Evolutionary conservation across 2,888 invertebrate genomes (phyloP).

Genomic region (Tillus elongatus): DNA sequence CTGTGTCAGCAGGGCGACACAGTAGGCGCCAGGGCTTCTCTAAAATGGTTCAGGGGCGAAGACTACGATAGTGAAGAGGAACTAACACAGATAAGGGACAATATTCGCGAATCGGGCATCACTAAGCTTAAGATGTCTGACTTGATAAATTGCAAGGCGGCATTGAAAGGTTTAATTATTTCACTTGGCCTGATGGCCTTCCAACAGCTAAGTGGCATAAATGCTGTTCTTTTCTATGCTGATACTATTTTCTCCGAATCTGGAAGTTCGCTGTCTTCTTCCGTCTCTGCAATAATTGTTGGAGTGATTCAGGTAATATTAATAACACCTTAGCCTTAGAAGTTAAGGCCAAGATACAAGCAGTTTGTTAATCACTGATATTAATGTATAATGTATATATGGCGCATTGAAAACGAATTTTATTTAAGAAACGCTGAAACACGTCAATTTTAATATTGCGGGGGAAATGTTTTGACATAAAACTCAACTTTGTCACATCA

Average conservation of each 20-base stretch:
- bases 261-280: conserved; percentile 29
- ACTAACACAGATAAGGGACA: conserved; percentile 44
- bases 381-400: too few relatives aligned
- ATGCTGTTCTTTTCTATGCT: conserved; percentile 38
- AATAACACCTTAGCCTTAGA: too few relatives aligned
- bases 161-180: conserved; percentile 30
- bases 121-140: conserved; percentile 45
- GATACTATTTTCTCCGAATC: conserved; percentile 34
- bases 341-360: too few relatives aligned
- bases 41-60: conserved; percentile 54
- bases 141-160: conserved; percentile 24
- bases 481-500: too few relatives aligned
- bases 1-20: conserved; percentile 48
- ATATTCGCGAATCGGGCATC: conserved; percentile 41
- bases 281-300: conserved; percentile 40
- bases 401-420: too few relatives aligned
- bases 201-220: conserved; percentile 40
- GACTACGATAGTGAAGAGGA: conserved; percentile 51
- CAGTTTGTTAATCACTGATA: too few relatives aligned
- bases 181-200: conserved; percentile 42
- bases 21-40: conserved; percentile 50
- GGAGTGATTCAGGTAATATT: conserved; percentile 38
- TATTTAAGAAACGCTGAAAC: too few relatives aligned
- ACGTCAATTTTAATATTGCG: too few relatives aligned
- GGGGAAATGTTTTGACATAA: too few relatives aligned